Evolutionary conservation across 1,140 invertebrate species (phyloP).

Genomic region (Pteromalus puparum): DNA sequence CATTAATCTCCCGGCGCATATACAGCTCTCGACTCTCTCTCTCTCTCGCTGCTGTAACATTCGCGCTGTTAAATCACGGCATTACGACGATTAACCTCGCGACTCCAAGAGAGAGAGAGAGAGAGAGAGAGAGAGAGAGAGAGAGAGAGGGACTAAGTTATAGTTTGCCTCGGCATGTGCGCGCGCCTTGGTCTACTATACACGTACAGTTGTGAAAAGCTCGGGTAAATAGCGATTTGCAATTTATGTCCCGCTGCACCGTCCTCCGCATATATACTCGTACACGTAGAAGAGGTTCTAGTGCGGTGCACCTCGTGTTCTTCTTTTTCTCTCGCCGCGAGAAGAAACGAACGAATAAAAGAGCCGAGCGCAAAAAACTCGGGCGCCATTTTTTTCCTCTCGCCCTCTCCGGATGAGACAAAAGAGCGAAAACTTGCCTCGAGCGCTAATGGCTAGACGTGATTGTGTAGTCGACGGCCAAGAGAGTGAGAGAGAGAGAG

Average conservation of each 20-base stretch:
- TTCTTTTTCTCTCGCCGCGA: neutral
- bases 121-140: conserved; percentile 35
- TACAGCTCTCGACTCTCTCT: conserved; percentile 55
- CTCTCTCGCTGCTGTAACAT: neutral
- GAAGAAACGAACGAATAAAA: neutral
- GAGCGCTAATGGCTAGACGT: conserved; percentile 19
- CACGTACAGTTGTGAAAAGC: neutral
- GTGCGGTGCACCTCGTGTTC: no score
- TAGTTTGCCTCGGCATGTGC: conserved; percentile 48
- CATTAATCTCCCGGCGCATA: conserved; percentile 62
- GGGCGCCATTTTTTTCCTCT: neutral
- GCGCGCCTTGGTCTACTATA: neutral
- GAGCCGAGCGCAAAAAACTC: neutral
- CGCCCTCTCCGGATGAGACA: neutral
- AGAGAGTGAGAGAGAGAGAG: conserved; percentile 33
- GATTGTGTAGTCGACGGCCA: conserved; percentile 15
- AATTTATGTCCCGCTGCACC: neutral
- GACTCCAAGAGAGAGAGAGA: no score
- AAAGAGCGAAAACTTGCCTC: neutral
- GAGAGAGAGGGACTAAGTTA: conserved; percentile 59
- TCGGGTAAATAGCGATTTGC: conserved; percentile 18
- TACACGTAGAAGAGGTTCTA: no score
- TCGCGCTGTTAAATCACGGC: conserved; percentile 63
- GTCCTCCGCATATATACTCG: neutral
- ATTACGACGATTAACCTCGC: conserved; percentile 68